Conservation (phyloP, 1,140 invertebrate species). For the Paralvinella palmiformis region DNA sequence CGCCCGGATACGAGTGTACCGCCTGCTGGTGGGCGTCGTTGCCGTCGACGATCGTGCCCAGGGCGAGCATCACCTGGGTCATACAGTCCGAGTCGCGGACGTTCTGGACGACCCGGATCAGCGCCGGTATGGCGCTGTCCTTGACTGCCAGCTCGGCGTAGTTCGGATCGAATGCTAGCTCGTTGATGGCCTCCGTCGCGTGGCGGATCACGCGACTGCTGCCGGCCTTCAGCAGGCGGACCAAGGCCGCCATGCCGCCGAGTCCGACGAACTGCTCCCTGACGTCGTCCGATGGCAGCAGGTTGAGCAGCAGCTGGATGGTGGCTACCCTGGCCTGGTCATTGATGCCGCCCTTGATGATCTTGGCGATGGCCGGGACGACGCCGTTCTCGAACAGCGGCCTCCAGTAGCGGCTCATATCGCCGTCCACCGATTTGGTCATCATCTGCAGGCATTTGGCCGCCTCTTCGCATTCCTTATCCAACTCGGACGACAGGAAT, state of each 20-base stretch:
- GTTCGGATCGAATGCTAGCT: slow-evolving; percentile 27
- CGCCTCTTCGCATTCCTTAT: slow-evolving; percentile 39
- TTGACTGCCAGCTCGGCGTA: slow-evolving; percentile 28
- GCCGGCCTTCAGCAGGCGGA: background rate
- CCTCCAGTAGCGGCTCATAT: slow-evolving; percentile 13
- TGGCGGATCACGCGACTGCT: background rate
- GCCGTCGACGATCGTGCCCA: slow-evolving; percentile 34
- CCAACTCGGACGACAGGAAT: slow-evolving; percentile 38
- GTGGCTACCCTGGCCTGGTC: slow-evolving; percentile 33
- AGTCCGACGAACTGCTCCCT: slow-evolving; percentile 35
- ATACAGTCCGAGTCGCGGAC: slow-evolving; percentile 35
- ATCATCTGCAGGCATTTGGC: slow-evolving; percentile 40
- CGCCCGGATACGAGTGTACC: slow-evolving; percentile 28
- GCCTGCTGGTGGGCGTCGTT: slow-evolving; percentile 26
- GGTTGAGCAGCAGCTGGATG: slow-evolving; percentile 37
- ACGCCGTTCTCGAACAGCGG: slow-evolving; percentile 11
- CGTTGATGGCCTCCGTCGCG: slow-evolving; percentile 12
- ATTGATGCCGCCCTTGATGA: background rate
- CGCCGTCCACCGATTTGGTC: slow-evolving; percentile 24
- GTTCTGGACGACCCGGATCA: slow-evolving; percentile 36
- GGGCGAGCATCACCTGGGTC: slow-evolving; percentile 31
- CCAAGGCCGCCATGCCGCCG: slow-evolving; percentile 34
- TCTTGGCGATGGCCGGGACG: background rate
- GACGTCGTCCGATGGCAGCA: slow-evolving; percentile 34
- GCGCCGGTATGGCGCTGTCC: slow-evolving; percentile 17